Evolutionary conservation across 1,140 invertebrate genomes (phyloP).

Genomic region (Choristoneura fumiferana): DNA sequence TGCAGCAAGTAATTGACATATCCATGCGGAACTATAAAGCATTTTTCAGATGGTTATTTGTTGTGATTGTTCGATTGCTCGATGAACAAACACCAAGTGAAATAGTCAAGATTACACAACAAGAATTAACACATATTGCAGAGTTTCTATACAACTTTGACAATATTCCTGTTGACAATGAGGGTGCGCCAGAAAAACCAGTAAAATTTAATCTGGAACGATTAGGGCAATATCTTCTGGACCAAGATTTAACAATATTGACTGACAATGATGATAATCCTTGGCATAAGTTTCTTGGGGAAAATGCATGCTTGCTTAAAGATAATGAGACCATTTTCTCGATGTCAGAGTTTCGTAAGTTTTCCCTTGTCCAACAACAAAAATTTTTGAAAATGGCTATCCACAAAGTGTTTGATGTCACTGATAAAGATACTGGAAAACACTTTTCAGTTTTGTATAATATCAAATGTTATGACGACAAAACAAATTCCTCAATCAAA

Average conservation of each 20-base stretch:
- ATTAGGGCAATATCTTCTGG: constrained; percentile 92
- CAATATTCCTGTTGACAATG: constrained; percentile 72
- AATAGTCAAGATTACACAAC: constrained; percentile 89
- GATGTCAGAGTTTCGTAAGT: constrained; percentile 84
- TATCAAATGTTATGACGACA: constrained; percentile 71
- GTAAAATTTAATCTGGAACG: constrained; percentile 90
- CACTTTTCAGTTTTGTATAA: constrained; percentile 79
- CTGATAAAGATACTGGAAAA: constrained; percentile 82
- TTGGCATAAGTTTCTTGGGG: constrained; percentile 89
- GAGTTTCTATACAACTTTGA: constrained; percentile 94
- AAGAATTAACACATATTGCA: constrained; percentile 93
- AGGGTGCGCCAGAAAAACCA: constrained; percentile 76
- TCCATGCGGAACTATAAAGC: constrained; percentile 96
- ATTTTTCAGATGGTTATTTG: constrained; percentile 94
- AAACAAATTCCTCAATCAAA: constrained; percentile 27
- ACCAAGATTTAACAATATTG: constrained; percentile 81
- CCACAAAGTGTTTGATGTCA: constrained; percentile 84
- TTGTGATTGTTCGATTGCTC: constrained; percentile 89
- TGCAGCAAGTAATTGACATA: constrained; percentile 95
- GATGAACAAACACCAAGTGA: constrained; percentile 92
- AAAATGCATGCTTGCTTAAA: constrained; percentile 84
- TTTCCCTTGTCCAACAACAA: constrained; percentile 91
- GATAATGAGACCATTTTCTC: constrained; percentile 85
- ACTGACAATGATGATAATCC: constrained; percentile 81
- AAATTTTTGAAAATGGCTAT: constrained; percentile 84